Evolutionary conservation across 2,888 invertebrate genomes (phyloP).

Genomic region (Acleris laterana): DNA sequence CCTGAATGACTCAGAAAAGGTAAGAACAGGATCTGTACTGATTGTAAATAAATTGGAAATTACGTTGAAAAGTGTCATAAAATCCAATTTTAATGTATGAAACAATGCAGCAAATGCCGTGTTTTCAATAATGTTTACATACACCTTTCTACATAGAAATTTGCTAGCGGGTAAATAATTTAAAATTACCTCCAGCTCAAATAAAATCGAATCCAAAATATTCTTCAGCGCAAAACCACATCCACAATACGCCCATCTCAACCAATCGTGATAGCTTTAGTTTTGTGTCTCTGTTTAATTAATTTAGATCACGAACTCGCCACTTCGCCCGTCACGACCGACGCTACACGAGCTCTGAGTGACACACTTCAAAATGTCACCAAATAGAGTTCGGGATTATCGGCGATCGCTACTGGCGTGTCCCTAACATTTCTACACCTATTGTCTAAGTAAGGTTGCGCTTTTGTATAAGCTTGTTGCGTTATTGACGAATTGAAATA

Average conservation of each 20-base stretch:
- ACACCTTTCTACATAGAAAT: too few species aligned
- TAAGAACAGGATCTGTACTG: slow-evolving; percentile 8
- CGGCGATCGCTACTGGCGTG: slow-evolving; percentile 60
- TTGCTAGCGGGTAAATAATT: too few species aligned
- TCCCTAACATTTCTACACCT: slow-evolving; percentile 41
- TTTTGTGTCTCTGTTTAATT: slow-evolving; percentile 83
- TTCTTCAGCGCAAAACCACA: slow-evolving; percentile 45
- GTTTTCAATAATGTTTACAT: too few species aligned
- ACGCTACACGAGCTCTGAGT: slow-evolving; percentile 69
- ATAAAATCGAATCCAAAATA: not conserved
- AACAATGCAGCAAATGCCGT: too few species aligned
- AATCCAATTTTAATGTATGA: too few species aligned
- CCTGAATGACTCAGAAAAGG: slow-evolving; percentile 14
- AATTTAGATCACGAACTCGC: slow-evolving; percentile 84
- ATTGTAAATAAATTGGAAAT: not conserved
- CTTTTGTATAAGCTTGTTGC: slow-evolving; percentile 32
- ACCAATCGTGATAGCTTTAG: slow-evolving; percentile 79
- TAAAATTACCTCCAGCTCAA: too few species aligned
- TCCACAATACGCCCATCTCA: slow-evolving; percentile 65
- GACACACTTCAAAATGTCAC: slow-evolving; percentile 84
- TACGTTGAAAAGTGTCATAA: too few species aligned
- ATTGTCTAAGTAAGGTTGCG: slow-evolving; percentile 52
- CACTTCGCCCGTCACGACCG: slow-evolving; percentile 81
- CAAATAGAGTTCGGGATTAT: slow-evolving; percentile 72
- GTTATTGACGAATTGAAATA: not conserved